A percentile compares a stretch with the other conserved stretches of the same genome.
These are phyloP conservation scores for Dicaeum eximium DNA, from an alignment of 2,113 vertebrate genomes.

Conservation along the genomic window DNA sequence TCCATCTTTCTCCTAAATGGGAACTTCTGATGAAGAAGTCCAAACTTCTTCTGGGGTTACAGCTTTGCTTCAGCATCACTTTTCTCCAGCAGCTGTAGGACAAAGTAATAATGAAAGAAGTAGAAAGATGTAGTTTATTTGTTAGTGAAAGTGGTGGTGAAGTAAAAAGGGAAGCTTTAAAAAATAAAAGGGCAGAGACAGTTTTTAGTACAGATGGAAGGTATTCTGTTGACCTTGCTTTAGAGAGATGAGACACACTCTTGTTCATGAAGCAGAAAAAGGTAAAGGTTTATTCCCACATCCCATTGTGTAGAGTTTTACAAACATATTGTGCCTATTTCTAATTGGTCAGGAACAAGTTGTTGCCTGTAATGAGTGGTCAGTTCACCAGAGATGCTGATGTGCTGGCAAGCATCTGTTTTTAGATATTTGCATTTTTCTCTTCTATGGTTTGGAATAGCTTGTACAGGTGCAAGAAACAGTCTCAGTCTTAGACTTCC, in stretches of 20 bases:
- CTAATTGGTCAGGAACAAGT: neutral
- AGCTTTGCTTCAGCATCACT: neutral
- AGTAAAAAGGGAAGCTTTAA: neutral
- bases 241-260: neutral
- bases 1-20: neutral
- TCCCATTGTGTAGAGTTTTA: neutral
- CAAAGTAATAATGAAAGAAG: neutral
- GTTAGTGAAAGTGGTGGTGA: neutral
- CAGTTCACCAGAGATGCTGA: neutral
- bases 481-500: neutral
- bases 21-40: neutral
- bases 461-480: neutral
- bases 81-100: neutral
- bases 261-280: neutral
- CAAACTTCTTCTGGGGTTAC: neutral
- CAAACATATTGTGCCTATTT: neutral
- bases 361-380: neutral
- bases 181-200: neutral
- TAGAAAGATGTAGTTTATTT: neutral
- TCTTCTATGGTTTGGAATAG: neutral
- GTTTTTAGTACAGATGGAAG: neutral
- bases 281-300: neutral
- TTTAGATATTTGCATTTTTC: neutral
- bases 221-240: neutral
- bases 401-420: neutral